phyloP scores from a whole-genome alignment of 2,113 vertebrate genomes.

The Zapus hudsonius region DNA sequence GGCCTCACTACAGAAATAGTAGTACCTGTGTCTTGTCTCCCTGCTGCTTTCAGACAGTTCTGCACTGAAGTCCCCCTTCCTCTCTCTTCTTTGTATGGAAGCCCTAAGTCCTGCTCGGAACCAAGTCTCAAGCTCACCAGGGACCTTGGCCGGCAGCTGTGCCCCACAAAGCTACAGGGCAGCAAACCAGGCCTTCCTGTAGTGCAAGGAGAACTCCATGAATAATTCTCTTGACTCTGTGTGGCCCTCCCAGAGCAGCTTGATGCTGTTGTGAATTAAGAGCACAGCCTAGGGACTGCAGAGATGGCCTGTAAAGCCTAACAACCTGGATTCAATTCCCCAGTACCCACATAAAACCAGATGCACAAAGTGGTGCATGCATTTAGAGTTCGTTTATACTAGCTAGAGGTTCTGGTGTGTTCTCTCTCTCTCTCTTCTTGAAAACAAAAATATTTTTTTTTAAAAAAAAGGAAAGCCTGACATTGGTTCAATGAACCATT shows the following conservation, averaged over 20 bases:
- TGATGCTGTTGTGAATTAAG: not conserved
- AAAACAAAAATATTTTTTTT: no score
- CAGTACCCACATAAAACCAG: no score
- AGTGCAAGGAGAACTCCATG: not conserved
- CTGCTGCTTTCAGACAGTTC: not conserved
- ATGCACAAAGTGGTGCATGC: no score
- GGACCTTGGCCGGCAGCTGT: not conserved
- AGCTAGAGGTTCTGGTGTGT: no score
- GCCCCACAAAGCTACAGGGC: not conserved
- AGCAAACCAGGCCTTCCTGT: not conserved
- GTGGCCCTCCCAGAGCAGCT: not conserved
- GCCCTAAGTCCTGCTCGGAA: no score
- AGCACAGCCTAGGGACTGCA: no score
- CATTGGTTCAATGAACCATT: not conserved
- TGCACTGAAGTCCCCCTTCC: not conserved
- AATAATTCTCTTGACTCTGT: not conserved
- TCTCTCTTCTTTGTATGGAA: not conserved
- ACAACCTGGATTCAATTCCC: no score
- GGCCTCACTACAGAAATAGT: not conserved
- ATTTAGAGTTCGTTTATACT: no score
- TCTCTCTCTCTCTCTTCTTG: no score
- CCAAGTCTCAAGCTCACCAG: not conserved
- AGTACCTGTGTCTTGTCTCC: not conserved
- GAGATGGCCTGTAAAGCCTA: no score
- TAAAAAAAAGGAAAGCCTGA: no score